A percentile compares a stretch with the other conserved stretches of the same genome.
Evolutionary conservation across 2,797 vertebrate genomes (phyloP).

Genomic region (Ctenopoma multispine): DNA sequence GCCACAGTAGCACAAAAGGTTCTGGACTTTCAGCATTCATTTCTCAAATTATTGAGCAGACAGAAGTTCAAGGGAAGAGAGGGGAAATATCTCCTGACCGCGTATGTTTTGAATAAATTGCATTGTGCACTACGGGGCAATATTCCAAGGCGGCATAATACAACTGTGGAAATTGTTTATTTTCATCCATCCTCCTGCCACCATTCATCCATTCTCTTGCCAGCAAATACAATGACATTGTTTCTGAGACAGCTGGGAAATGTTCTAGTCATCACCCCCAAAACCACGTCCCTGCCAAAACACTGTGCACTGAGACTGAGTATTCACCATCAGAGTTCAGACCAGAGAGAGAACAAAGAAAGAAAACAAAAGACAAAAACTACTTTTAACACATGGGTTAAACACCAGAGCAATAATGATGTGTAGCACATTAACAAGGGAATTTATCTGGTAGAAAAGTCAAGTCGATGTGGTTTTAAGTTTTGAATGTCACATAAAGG

Average conservation of each 20-base stretch:
- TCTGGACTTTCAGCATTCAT: constrained; percentile 22
- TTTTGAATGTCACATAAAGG: neutral
- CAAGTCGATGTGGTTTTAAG: neutral
- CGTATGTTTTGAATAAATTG: constrained; percentile 59
- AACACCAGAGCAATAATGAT: neutral
- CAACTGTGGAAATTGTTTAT: constrained; percentile 71
- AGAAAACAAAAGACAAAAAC: constrained; percentile 10
- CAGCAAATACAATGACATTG: constrained; percentile 76
- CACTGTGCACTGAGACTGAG: constrained; percentile 43
- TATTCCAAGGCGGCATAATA: constrained; percentile 70
- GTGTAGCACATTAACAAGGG: neutral
- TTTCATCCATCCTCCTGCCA: constrained; percentile 71
- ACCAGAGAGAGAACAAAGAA: constrained; percentile 28
- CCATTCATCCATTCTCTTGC: constrained; percentile 69
- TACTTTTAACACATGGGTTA: constrained; percentile 5
- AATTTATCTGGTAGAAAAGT: neutral
- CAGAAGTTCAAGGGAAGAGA: constrained; percentile 26
- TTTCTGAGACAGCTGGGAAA: constrained; percentile 73
- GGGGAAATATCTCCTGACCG: constrained; percentile 53
- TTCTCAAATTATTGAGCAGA: constrained; percentile 49
- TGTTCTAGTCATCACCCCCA: constrained; percentile 67
- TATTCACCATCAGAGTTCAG: constrained; percentile 48
- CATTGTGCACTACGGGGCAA: constrained; percentile 59
- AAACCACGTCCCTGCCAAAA: constrained; percentile 59
- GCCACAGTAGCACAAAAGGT: constrained; percentile 20